Base-by-base conservation (phyloP, 2,888 invertebrate species). In the Oscheius onirici region DNA sequence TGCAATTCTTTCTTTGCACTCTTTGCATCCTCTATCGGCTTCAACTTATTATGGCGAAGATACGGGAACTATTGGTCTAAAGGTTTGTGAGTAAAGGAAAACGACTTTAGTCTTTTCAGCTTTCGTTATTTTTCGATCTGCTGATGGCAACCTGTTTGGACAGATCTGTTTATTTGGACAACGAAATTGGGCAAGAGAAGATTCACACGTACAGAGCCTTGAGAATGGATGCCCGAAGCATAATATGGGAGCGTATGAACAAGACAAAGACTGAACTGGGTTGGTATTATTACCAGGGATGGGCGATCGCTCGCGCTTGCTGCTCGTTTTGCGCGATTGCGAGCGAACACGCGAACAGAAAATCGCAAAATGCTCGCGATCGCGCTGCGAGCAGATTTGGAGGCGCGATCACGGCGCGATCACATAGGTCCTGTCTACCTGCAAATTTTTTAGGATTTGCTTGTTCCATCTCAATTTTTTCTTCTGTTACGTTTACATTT, bases 11-110 rank as follows among this genome's bases (percentile, higher is more conserved):
- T 80, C 87, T 0, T 88, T 90, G 52, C 88, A 89, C 77, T 84
- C 86, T 3, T 83, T 87, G 63, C 88, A 89, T 20, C 90, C 90
- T 1, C 82, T 90, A 10, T 89, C 89, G 74, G 88, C 89, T 55
- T 90, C 90, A 78, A 90, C 90, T 0, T 90, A 90, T 83, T 86
- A 90, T 76, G 90, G 90, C n/a, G 80, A 88, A 15, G 90, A 90
- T 82, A 89, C 88, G 78, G 90, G 90, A 17, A 87, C 88, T 26
- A 78, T 87, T 20, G 88, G 90, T 3, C 84, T 90, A 24, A 88
- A 89, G 86, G 90, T 90, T 74, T 51, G 28, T 22, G 20, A 20
- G 41, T 3, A n/a, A 10, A 17, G 40, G 13, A 13, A 24, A 10
- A 34, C 15, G n/a, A 28, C 26, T 13, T 22, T 15, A 17, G 17